phyloP scores from a whole-genome alignment of 1,140 invertebrate species.

The Penaeus indicus region DNA sequence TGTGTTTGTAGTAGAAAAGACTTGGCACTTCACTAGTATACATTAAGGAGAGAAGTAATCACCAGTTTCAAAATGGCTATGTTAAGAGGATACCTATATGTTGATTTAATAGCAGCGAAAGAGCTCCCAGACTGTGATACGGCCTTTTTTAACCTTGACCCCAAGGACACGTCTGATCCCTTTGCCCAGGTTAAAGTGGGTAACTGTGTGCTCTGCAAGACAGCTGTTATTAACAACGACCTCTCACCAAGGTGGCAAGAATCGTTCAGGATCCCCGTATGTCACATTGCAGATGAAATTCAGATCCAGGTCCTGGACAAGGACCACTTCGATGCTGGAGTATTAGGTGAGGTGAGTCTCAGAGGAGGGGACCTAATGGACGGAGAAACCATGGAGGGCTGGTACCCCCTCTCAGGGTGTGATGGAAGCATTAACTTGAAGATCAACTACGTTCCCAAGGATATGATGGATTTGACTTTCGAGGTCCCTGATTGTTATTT shows the following conservation, averaged over 20 bases:
- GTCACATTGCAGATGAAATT: constrained; percentile 61
- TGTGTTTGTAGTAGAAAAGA: constrained; percentile 21
- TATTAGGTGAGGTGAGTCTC: constrained; percentile 62
- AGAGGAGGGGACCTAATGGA: constrained; percentile 63
- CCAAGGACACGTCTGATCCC: constrained; percentile 67
- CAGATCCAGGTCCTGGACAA: constrained; percentile 65
- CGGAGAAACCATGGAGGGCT: constrained; percentile 63
- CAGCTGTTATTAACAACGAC: constrained; percentile 66
- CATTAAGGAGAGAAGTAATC: neutral
- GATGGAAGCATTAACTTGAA: constrained; percentile 65
- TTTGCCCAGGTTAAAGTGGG: constrained; percentile 66
- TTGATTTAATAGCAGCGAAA: constrained; percentile 65
- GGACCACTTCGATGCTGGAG: constrained; percentile 65
- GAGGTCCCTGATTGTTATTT: constrained; percentile 67
- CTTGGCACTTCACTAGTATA: neutral
- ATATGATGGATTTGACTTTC: constrained; percentile 58
- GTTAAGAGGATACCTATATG: constrained; percentile 65
- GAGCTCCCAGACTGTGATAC: constrained; percentile 67
- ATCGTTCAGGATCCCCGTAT: constrained; percentile 65
- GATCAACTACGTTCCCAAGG: constrained; percentile 66
- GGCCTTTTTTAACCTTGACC: constrained; percentile 67
- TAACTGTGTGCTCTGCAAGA: constrained; percentile 65
- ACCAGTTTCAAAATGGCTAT: constrained; percentile 56
- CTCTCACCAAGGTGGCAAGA: constrained; percentile 66
- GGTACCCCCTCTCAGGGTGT: constrained; percentile 65